A percentile compares a stretch with the other conserved stretches of the same genome.
These are phyloP conservation scores for Druon quercuslanigerum DNA, from an alignment of 1,140 invertebrate genomes.

Conservation along the genomic window DNA sequence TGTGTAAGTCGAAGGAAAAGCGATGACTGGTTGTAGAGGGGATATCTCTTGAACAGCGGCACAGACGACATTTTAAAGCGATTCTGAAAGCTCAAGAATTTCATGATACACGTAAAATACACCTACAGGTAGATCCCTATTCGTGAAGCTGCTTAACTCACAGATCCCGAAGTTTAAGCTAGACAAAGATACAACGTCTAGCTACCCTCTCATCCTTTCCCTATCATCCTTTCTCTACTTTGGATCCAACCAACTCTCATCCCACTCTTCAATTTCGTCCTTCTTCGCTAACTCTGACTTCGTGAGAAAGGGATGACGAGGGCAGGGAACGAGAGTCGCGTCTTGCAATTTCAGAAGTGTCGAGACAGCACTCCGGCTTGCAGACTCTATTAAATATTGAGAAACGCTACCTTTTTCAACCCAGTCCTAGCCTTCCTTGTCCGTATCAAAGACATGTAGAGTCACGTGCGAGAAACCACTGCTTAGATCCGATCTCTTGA, in stretches of 20 bases:
- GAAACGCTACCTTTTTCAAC: constrained; percentile 62
- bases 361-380: constrained; percentile 70
- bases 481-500: background rate
- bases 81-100: constrained; percentile 36
- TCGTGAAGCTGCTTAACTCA: constrained; percentile 54
- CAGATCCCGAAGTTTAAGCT: constrained; percentile 38
- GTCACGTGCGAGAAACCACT: constrained; percentile 42
- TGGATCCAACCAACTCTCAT: constrained; percentile 52
- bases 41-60: constrained; percentile 2
- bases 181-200: constrained; percentile 48
- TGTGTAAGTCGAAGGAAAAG: background rate
- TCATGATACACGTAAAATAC: constrained; percentile 41
- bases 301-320: constrained; percentile 37
- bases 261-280: constrained; percentile 40
- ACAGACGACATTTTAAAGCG: constrained; percentile 12
- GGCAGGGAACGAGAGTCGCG: constrained; percentile 48
- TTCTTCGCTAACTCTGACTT: constrained; percentile 41
- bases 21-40: background rate
- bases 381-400: constrained; percentile 75
- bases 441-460: constrained; percentile 47
- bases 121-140: constrained; percentile 24
- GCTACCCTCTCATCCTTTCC: constrained; percentile 41
- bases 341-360: constrained; percentile 74
- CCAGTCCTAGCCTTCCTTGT: constrained; percentile 36
- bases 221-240: constrained; percentile 47